Conservation (phyloP, 2,113 vertebrate genomes). For the Suncus etruscus region DNA sequence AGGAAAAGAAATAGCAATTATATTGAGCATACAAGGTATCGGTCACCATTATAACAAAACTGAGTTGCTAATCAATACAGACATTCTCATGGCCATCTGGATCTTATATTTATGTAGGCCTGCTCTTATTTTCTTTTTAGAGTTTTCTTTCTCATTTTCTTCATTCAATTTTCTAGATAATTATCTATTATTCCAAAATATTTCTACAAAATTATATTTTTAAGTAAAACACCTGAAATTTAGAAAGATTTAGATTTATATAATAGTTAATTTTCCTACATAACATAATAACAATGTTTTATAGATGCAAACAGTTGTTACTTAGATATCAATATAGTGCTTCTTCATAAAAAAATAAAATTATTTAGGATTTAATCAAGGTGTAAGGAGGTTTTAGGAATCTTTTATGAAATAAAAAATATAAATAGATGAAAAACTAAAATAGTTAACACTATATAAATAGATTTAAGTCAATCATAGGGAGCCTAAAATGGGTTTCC, state of each 20-base stretch:
- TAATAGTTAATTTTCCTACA: slow-evolving; percentile 2
- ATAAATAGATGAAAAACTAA: not conserved
- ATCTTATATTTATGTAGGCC: not conserved
- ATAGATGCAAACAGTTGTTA: not conserved
- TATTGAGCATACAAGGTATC: not conserved
- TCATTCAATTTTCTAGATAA: not conserved
- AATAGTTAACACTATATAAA: not conserved
- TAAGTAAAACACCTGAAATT: not conserved
- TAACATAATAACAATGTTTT: slow-evolving; percentile 1
- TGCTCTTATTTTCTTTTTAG: too few species aligned
- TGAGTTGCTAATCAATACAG: not conserved
- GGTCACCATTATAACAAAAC: not conserved
- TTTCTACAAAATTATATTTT: not conserved
- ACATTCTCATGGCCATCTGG: not conserved
- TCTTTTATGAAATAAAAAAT: not conserved
- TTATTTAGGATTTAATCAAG: slow-evolving; percentile 4
- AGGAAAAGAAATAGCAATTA: too few species aligned
- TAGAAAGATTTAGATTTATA: slow-evolving; percentile 5
- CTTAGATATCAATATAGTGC: not conserved
- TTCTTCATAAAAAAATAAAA: not conserved
- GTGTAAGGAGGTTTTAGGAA: not conserved
- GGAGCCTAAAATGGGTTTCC: not conserved
- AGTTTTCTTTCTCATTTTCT: too few species aligned
- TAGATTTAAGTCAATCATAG: not conserved
- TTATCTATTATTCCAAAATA: not conserved